Base-by-base conservation (phyloP, 2,888 invertebrate genomes). In the Tanytarsus gracilentus region DNA sequence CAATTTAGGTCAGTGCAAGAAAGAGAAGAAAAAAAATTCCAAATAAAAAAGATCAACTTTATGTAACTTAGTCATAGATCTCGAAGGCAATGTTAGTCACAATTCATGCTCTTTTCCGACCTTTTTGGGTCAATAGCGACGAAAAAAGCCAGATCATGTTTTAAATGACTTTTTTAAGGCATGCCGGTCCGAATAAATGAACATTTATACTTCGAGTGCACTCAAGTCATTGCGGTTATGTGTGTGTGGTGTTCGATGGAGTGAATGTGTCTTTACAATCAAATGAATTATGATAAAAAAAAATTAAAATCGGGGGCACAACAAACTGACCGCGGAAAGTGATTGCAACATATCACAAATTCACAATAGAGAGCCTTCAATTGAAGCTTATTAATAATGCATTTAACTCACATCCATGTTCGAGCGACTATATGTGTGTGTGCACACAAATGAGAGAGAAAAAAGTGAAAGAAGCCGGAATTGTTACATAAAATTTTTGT, bases 81-180 rank as follows among this genome's bases (percentile, higher is more conserved):
- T 18, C 23, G 18, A 44, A 44, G 44, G 18, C 21, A 18, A 23
- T 18, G 44, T 44, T 44, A 44, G 44, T 44, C 18, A 44, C 44
- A 44, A n/a, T n/a, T n/a, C n/a, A n/a, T n/a, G 33, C 33, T 40
- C 18, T 40, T n/a, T 40, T 39, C 9, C 26, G 49, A 49, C 49
- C 49, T 56, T 56, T 40, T 56, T 56, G 56, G 56, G 56, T 56
- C 56, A 56, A 56, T 40, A 44, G 44, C 56, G 27, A 56, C 3
- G 6, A 44, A 36, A 36, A 14, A 14, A 4, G 16, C 36, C 36
- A 36, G 36, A 36, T 36, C 36, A 36, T 36, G 14, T 36, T 36
- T 23, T 44, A 44, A 18, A 44, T 44, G 18, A 23, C 21, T 44
- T 23, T 9, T 9, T 44, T 44, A n/a, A n/a, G n/a, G n/a, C 36